Percentiles rank a stretch among this genome's conserved stretches.
phyloP scores from a whole-genome alignment of 2,797 vertebrate genomes.

The Graptemys geographica region DNA sequence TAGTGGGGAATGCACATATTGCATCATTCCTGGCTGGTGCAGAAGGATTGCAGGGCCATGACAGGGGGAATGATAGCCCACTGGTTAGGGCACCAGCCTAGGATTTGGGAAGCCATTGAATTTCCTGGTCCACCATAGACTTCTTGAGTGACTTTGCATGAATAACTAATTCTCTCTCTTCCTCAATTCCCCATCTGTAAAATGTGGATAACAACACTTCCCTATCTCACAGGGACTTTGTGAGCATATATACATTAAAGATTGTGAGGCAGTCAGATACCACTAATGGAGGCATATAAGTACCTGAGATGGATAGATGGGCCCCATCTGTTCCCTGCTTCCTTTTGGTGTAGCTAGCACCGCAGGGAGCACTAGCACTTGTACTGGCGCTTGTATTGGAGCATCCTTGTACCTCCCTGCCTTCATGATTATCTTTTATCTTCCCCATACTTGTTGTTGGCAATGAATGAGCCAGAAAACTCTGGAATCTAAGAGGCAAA shows the following conservation, averaged over 20 bases:
- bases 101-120: accelerated
- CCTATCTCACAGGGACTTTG: accelerated
- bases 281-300: background rate
- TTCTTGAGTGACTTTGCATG: background rate
- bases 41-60: background rate
- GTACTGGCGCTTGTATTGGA: background rate
- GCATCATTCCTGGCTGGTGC: background rate
- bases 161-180: background rate
- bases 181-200: background rate
- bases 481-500: background rate
- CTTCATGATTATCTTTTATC: background rate
- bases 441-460: background rate
- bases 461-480: background rate
- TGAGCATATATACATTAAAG: background rate
- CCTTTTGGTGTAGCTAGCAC: background rate
- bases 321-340: background rate
- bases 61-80: accelerated
- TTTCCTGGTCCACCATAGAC: accelerated
- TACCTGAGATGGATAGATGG: background rate
- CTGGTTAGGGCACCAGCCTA: accelerated
- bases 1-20: background rate
- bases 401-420: background rate
- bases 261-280: accelerated
- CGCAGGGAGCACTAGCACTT: background rate
- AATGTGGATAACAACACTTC: background rate